phyloP scores from a whole-genome alignment of 2,888 invertebrate genomes.

The Charanyca ferruginea region DNA sequence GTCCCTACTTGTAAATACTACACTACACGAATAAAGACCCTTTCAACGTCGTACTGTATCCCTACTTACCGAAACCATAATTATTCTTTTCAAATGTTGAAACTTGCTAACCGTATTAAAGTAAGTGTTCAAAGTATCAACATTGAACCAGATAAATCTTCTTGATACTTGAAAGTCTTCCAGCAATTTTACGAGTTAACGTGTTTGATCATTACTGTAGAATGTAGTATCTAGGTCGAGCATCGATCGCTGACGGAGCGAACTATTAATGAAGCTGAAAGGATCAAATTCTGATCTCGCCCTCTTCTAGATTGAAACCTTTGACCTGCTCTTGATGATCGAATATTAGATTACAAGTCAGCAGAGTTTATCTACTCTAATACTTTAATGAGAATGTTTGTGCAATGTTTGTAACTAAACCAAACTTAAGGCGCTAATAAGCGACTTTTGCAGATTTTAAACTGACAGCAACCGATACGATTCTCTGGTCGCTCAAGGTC shows the following conservation, averaged over 20 bases:
- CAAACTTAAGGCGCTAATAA: no score
- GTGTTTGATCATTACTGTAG: neutral
- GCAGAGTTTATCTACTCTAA: neutral
- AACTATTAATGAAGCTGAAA: constrained; percentile 43
- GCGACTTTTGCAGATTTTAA: no score
- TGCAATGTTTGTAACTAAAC: neutral
- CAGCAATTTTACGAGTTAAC: neutral
- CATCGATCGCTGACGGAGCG: constrained; percentile 20
- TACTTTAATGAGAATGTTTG: neutral
- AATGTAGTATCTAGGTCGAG: constrained; percentile 7
- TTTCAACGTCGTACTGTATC: no score
- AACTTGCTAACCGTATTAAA: no score
- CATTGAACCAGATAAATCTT: no score
- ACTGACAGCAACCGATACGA: no score
- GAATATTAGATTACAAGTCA: constrained; percentile 12
- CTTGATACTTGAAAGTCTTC: neutral
- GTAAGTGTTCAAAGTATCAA: no score
- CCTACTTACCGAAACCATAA: no score
- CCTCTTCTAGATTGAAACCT: constrained; percentile 3
- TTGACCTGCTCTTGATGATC: constrained; percentile 29
- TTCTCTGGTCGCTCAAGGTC: no score
- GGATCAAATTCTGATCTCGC: constrained; percentile 36
- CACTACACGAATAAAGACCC: no score
- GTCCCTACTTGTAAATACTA: no score
- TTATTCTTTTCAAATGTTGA: no score